A percentile compares a stretch with the other conserved stretches of the same genome.
Evolutionary conservation across 2,797 vertebrate species (phyloP).

Genomic region (Catostomus latipinnis): DNA sequence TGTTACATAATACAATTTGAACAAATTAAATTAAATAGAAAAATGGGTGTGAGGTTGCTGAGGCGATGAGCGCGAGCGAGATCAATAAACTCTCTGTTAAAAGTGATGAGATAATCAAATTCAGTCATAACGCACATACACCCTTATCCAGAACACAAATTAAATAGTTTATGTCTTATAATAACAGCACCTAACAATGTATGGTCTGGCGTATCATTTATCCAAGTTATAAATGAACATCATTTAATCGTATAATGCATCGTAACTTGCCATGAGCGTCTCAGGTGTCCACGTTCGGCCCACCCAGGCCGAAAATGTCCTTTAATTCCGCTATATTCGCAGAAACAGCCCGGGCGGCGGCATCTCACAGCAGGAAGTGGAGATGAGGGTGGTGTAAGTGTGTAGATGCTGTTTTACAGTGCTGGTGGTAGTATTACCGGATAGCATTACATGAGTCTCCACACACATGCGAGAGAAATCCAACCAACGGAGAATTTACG

Average conservation of each 20-base stretch:
- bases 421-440: not conserved
- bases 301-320: constrained; percentile 25
- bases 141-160: not conserved
- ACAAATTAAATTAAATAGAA: not conserved
- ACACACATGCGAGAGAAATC: constrained; percentile 23
- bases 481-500: not conserved
- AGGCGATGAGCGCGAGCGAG: not conserved
- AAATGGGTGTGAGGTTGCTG: not conserved
- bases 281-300: constrained; percentile 11
- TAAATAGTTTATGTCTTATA: not conserved
- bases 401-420: constrained; percentile 16
- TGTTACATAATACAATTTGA: not conserved
- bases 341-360: not conserved
- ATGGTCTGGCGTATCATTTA: not conserved
- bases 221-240: not conserved
- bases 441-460: not conserved
- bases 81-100: constrained; percentile 34
- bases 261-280: constrained; percentile 8
- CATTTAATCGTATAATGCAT: not conserved
- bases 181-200: not conserved
- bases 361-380: constrained; percentile 30
- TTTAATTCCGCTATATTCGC: not conserved
- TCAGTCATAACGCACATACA: not conserved
- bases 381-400: not conserved
- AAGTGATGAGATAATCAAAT: constrained; percentile 30